Evolutionary conservation across 2,113 vertebrate genomes (phyloP).

Genomic region (Gobius niger): DNA sequence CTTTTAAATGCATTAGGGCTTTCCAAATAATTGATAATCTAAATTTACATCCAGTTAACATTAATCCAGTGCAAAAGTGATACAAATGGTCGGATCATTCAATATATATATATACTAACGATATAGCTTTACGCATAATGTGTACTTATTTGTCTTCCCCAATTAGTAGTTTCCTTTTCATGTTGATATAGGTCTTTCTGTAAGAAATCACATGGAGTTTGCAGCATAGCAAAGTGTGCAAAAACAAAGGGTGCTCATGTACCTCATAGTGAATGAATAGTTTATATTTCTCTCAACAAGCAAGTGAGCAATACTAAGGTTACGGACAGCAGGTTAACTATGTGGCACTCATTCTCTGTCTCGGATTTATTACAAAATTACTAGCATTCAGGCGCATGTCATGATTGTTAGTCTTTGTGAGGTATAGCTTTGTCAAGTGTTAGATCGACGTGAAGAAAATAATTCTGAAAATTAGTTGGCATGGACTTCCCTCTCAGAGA

Average conservation of each 20-base stretch:
- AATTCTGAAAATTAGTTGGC: conserved; percentile 18
- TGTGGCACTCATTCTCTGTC: conserved; percentile 12
- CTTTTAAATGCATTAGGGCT: background rate
- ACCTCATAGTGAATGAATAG: conserved; percentile 24
- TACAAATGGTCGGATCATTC: conserved; percentile 8
- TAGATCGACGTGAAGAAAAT: conserved; percentile 32
- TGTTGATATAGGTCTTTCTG: conserved; percentile 22
- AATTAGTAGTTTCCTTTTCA: conserved; percentile 48
- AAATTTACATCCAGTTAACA: background rate
- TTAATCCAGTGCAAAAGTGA: background rate
- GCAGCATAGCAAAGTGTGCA: conserved; percentile 36
- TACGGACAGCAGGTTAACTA: conserved; percentile 45
- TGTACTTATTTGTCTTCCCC: conserved; percentile 5
- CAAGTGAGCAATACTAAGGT: conserved; percentile 71
- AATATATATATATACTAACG: background rate
- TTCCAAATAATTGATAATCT: conserved; percentile 6
- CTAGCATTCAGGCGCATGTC: conserved; percentile 5
- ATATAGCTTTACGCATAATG: background rate
- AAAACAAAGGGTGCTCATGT: conserved; percentile 31
- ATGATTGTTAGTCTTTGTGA: conserved; percentile 28
- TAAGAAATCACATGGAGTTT: conserved; percentile 27
- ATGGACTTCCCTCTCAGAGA: conserved; percentile 21
- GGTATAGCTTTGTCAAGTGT: conserved; percentile 38
- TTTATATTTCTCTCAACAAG: conserved; percentile 64
- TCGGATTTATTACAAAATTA: conserved; percentile 19